phyloP scores from a whole-genome alignment of 2,888 invertebrate species.

The Hypselothyrea guttata region DNA sequence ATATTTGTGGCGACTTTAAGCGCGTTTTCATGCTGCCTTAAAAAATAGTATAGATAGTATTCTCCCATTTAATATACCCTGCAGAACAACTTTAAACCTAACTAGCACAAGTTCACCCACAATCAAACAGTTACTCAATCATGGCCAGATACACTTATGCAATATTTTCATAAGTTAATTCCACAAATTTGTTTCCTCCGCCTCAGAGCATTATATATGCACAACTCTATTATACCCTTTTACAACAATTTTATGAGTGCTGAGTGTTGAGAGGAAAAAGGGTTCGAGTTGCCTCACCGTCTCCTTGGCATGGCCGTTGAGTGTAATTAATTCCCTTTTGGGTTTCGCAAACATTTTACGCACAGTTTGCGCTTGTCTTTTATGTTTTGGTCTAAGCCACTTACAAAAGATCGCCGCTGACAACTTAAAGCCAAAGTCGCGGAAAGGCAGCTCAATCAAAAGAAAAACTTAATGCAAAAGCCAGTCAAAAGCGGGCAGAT shows the following conservation, averaged over 20 bases:
- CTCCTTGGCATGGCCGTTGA: conserved; percentile 43
- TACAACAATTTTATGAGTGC: not conserved
- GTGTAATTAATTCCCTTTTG: conserved; percentile 78
- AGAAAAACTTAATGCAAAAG: conserved; percentile 54
- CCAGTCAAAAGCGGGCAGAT: conserved; percentile 16
- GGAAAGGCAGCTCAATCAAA: conserved; percentile 63
- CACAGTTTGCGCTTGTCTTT: conserved; percentile 73
- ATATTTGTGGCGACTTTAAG: conserved; percentile 59
- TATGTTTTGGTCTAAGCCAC: conserved; percentile 64
- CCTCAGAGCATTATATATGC: not conserved
- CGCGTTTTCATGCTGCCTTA: conserved; percentile 22
- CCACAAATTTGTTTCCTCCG: not conserved
- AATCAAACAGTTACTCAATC: too few relatives aligned
- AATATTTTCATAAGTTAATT: not conserved
- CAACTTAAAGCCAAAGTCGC: conserved; percentile 68
- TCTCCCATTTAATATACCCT: too few relatives aligned
- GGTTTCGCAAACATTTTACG: conserved; percentile 73
- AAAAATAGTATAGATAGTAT: too few relatives aligned
- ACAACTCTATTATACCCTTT: not conserved
- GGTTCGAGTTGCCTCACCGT: conserved; percentile 21
- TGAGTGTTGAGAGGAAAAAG: conserved; percentile 21
- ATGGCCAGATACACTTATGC: not conserved
- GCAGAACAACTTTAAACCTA: too few relatives aligned
- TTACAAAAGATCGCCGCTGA: conserved; percentile 65
- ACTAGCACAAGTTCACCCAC: too few relatives aligned